phyloP scores from a whole-genome alignment of 2,113 vertebrate species.

The Gadus chalcogrammus region DNA sequence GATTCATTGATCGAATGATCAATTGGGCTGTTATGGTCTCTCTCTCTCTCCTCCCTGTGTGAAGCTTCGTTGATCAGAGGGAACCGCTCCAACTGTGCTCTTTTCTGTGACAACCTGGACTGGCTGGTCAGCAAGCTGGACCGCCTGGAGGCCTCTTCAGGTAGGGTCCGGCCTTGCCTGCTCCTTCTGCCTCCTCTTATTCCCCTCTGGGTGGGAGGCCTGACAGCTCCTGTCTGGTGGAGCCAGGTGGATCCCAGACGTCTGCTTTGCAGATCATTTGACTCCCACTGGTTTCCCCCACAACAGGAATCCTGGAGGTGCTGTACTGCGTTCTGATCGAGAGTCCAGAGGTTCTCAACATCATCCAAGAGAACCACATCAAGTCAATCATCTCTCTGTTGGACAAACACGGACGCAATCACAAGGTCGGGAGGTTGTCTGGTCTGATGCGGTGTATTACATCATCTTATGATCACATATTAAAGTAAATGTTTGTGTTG shows the following conservation, averaged over 20 bases:
- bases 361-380: constrained; percentile 94
- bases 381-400: constrained; percentile 92
- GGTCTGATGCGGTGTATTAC: not conserved
- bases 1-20: too few species aligned
- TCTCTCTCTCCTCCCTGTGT: not conserved
- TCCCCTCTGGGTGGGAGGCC: too few species aligned
- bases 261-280: not conserved
- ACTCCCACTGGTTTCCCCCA: not conserved
- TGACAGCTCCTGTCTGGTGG: not conserved
- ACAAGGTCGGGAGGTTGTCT: constrained; percentile 75
- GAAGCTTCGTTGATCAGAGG: constrained; percentile 88
- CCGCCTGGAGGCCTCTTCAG: constrained; percentile 89
- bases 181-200: too few species aligned
- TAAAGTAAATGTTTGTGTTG: not conserved
- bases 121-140: constrained; percentile 95
- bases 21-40: too few species aligned
- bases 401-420: constrained; percentile 92
- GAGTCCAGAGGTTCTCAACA: constrained; percentile 91
- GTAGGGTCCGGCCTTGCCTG: constrained; percentile 51
- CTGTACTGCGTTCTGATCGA: constrained; percentile 92
- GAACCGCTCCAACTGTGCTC: constrained; percentile 87
- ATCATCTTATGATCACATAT: not conserved
- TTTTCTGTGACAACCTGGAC: constrained; percentile 89
- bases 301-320: constrained; percentile 89
- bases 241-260: not conserved